Evolutionary conservation across 2,797 vertebrate genomes (phyloP).

Genomic region (Kryptopterus vitreolus): DNA sequence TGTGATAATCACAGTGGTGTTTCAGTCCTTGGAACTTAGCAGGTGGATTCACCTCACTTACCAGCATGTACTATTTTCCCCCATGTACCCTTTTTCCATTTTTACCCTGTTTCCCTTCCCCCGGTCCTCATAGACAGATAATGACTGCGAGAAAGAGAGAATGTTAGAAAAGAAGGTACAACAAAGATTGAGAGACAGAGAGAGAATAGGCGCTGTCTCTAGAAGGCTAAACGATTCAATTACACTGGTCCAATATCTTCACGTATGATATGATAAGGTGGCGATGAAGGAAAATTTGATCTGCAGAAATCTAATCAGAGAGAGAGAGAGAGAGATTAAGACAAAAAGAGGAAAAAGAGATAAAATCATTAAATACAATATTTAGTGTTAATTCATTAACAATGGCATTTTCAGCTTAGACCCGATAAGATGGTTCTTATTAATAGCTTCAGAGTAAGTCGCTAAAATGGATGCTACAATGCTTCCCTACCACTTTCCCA

Average conservation of each 20-base stretch:
- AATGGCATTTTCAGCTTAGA: neutral
- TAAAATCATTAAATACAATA: neutral
- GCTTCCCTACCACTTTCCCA: neutral
- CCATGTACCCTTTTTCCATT: slow-evolving; percentile 44
- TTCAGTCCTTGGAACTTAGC: slow-evolving; percentile 35
- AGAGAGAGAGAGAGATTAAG: neutral
- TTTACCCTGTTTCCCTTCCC: slow-evolving; percentile 27
- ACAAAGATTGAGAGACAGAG: slow-evolving; percentile 1
- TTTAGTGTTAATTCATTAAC: neutral
- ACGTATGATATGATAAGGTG: slow-evolving; percentile 59
- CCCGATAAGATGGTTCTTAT: neutral
- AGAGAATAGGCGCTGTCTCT: slow-evolving; percentile 8
- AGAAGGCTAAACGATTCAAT: slow-evolving; percentile 55
- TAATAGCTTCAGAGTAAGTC: slow-evolving; percentile 44
- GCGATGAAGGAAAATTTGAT: slow-evolving; percentile 41
- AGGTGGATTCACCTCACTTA: slow-evolving; percentile 52
- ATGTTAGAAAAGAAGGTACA: neutral
- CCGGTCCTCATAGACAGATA: slow-evolving; percentile 48
- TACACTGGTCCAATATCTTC: slow-evolving; percentile 51
- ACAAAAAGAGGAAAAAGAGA: neutral
- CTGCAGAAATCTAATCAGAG: neutral
- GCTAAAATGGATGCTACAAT: slow-evolving; percentile 38
- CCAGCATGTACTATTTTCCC: slow-evolving; percentile 44
- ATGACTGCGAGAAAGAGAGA: slow-evolving; percentile 34
- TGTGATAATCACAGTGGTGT: slow-evolving; percentile 43